Conservation (phyloP, 2,797 vertebrate genomes). For the Somateria mollissima region DNA sequence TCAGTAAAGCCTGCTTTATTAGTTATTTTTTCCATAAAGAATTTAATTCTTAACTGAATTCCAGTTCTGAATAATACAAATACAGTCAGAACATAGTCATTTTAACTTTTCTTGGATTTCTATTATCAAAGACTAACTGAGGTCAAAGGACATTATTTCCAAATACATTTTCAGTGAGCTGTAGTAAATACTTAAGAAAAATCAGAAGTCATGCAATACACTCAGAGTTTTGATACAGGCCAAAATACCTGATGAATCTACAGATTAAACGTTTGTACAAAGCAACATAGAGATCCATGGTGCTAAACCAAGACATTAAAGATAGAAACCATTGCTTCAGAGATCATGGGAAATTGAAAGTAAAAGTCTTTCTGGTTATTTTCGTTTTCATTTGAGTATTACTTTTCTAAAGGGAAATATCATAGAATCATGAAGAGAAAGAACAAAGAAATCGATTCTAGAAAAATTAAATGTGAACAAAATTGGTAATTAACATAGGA, state of each 20-base stretch:
- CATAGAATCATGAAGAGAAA: background rate
- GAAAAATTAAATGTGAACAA: background rate
- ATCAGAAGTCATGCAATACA: background rate
- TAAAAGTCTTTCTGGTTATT: background rate
- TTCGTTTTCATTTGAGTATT: background rate
- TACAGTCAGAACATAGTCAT: background rate
- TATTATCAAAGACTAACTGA: background rate
- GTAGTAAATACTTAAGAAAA: background rate
- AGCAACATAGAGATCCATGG: background rate
- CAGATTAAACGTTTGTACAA: background rate
- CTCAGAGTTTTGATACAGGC: background rate
- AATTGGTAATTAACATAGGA: background rate
- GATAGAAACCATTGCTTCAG: background rate
- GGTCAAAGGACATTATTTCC: background rate
- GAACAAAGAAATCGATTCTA: background rate
- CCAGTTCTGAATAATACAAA: background rate
- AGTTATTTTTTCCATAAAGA: background rate
- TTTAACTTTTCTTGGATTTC: background rate
- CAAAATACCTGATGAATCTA: background rate
- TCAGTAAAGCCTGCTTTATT: background rate
- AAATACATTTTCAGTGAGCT: background rate
- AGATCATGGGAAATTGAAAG: background rate
- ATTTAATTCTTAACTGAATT: background rate
- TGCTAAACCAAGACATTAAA: background rate
- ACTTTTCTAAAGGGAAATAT: background rate